phyloP scores from a whole-genome alignment of 2,113 vertebrate species.

The Carlito syrichta region DNA sequence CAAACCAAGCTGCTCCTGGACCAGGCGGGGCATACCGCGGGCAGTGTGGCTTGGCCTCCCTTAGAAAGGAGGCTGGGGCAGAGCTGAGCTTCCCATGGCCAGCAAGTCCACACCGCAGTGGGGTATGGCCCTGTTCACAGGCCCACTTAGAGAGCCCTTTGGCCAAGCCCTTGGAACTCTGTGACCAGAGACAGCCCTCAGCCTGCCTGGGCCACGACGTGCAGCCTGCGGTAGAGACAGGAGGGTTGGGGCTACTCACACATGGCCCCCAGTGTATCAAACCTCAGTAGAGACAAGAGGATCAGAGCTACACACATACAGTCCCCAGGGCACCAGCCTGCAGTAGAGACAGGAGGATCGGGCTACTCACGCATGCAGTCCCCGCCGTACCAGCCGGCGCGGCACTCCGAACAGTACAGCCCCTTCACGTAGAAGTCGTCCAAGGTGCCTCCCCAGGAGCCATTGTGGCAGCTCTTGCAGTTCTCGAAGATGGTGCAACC shows the following conservation, averaged over 20 bases:
- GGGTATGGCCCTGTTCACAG: no score
- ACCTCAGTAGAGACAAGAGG: no score
- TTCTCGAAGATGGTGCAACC: slow-evolving; percentile 97
- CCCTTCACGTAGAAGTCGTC: slow-evolving; percentile 96
- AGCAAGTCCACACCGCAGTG: not conserved
- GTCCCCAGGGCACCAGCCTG: no score
- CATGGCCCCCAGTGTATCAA: no score
- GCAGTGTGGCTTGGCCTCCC: not conserved
- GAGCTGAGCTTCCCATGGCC: not conserved
- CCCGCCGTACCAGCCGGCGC: slow-evolving; percentile 96
- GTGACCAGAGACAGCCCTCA: no score
- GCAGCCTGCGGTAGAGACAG: no score
- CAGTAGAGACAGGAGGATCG: accelerated
- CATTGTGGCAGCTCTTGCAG: slow-evolving; percentile 96
- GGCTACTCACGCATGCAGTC: slow-evolving; percentile 96
- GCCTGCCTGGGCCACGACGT: no score
- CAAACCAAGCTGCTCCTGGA: not conserved
- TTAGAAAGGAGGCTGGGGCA: not conserved
- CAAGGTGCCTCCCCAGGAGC: slow-evolving; percentile 92
- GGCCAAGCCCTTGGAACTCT: no score
- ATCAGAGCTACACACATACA: no score
- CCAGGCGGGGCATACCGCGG: not conserved
- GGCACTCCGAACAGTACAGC: slow-evolving; percentile 93
- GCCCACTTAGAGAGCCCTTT: slow-evolving; percentile 42
- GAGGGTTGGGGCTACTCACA: no score